Evolutionary conservation across 2,888 invertebrate genomes (phyloP), one percentile per base, ranked within the genome.

Genomic region (Spodoptera littoralis): DNA sequence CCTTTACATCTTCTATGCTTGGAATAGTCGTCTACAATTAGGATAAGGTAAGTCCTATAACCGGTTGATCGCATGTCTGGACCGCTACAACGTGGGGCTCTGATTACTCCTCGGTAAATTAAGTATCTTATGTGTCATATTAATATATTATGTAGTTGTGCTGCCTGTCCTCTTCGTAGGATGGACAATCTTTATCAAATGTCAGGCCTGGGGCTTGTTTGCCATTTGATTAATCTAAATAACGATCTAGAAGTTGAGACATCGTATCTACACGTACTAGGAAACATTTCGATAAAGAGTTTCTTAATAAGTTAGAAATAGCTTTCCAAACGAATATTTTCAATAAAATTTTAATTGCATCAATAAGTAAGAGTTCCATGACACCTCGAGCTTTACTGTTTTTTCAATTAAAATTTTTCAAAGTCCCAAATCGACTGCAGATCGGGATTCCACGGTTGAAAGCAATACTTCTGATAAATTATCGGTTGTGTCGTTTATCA

Each of bases 381-480:
- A 58, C 65, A 70, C 64, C 30, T 57, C 36, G 52, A 22, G 72
- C 64, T 30, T 69, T 62, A 57, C 63, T 60, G 69, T 52, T 65
- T 70, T 74, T 69, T 68, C 63, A 73, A 70, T 77, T 77, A 79
- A 70, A 79, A 70, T 66, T 65, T 67, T 77, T 73, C 45, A 22
- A 62, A 63, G 47, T 24, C 60, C 56, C 64, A 67, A 64, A 70
- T 56, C 64, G 68, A 67, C 73, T 65, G 65, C 75, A 57, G 65
- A 70, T 59, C 59, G 69, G 65, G 47, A 71, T 73, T 67, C 70
- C 55, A 68, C 66, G 56, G 70, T 69, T 69, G 79, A 75, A 79
- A 77, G 77, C 71, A 70, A 79, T 79, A 79, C 79, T 77, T 74
- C 79, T 68, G 78, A 79, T 79, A 79, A 79, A 79, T 79, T 79